Percentiles rank a stretch among this genome's conserved stretches.
Conservation (phyloP, 2,797 vertebrate species). For the Enteromius mattozi region DNA sequence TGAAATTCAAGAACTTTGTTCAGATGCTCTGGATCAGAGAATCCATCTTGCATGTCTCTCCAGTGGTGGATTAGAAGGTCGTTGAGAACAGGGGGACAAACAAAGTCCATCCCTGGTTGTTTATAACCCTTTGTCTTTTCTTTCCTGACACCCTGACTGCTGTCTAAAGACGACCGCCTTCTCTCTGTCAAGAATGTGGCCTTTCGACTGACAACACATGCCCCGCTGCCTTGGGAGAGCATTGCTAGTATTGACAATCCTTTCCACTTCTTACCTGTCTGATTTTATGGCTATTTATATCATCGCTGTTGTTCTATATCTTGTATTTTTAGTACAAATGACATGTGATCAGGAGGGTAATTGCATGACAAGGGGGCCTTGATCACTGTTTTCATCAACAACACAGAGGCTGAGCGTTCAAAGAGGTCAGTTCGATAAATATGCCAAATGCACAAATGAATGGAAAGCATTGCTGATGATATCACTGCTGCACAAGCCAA, state of each 20-base stretch:
- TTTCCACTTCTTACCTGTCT: constrained; percentile 52
- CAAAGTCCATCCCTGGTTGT: constrained; percentile 60
- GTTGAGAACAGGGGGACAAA: constrained; percentile 61
- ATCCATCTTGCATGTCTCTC: constrained; percentile 63
- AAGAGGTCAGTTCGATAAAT: constrained; percentile 51
- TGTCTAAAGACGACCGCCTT: constrained; percentile 33
- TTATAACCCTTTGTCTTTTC: constrained; percentile 34
- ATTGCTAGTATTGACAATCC: constrained; percentile 47
- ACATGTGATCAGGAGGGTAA: constrained; percentile 47
- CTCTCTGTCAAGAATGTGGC: constrained; percentile 28
- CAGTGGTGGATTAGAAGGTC: constrained; percentile 60
- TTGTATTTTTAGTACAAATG: constrained; percentile 63
- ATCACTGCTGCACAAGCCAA: constrained; percentile 52
- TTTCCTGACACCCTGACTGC: not conserved
- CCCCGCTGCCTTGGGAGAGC: constrained; percentile 44
- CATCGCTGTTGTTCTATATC: constrained; percentile 45
- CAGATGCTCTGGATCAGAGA: constrained; percentile 59
- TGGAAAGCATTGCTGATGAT: constrained; percentile 57
- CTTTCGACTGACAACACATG: constrained; percentile 1
- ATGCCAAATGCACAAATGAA: constrained; percentile 46
- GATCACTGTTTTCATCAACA: constrained; percentile 41
- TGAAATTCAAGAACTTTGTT: constrained; percentile 66
- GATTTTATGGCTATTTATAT: constrained; percentile 62
- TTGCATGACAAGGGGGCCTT: constrained; percentile 43
- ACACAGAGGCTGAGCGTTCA: constrained; percentile 43